Percentiles rank a stretch among this genome's conserved stretches.
Evolutionary conservation across 2,113 vertebrate genomes (phyloP).

Genomic region (Aptenodytes patagonicus): DNA sequence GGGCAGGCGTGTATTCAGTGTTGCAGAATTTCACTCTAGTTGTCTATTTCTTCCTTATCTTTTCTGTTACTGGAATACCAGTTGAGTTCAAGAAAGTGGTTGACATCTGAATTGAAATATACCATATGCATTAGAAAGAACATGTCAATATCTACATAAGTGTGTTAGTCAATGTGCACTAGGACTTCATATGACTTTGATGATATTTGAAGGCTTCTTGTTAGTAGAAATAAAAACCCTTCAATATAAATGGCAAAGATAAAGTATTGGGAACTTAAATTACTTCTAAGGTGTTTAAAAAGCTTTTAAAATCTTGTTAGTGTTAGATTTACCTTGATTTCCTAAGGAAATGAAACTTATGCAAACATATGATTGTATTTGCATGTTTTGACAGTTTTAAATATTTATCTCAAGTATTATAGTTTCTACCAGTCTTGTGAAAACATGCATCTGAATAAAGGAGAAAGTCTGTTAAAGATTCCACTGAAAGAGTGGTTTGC

Average conservation of each 20-base stretch:
- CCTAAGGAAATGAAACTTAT: neutral
- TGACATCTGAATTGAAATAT: neutral
- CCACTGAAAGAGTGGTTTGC: neutral
- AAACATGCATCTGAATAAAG: neutral
- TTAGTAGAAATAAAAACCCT: neutral
- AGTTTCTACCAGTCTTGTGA: neutral
- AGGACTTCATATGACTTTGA: neutral
- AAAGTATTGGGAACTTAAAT: neutral
- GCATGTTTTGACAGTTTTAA: neutral
- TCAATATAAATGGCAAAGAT: neutral
- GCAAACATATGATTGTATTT: neutral
- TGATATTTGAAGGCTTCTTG: neutral
- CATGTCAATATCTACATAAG: neutral
- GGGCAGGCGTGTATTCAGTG: neutral
- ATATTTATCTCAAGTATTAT: neutral
- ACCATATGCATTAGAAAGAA: neutral
- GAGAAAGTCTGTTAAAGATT: neutral
- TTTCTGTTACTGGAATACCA: neutral
- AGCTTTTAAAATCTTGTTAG: neutral
- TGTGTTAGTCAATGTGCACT: neutral
- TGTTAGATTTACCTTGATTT: neutral
- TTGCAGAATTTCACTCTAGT: neutral
- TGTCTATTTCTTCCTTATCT: neutral
- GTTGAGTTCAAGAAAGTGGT: neutral
- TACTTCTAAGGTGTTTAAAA: neutral